Evolutionary conservation across 2,113 vertebrate species (phyloP), one percentile per base, ranked within the genome.

Genomic region (Ceyx cyanopectus): DNA sequence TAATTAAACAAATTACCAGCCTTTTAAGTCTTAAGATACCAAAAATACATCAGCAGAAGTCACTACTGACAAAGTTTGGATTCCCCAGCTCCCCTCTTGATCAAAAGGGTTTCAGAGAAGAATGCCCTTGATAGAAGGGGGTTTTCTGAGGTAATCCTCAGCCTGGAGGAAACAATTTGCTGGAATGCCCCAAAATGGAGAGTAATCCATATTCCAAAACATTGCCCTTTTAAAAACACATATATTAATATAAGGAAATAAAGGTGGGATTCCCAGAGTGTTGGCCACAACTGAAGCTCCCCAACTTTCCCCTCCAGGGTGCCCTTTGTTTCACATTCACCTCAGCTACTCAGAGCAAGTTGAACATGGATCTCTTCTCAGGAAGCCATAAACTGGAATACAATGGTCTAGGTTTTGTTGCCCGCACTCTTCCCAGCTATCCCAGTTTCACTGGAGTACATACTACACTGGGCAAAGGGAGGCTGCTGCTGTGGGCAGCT

Each of bases 121-220:
- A 66, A 1, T 2, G 3, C 3, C 26, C 30, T 12, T 29, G 7
- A 22, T 12, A 51, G 45, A 56, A 60, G 18, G 10, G 7, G 0
- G 9, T 68, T 66, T 66, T 51, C 40, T 41, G n/a, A 13, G 24
- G 18, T 13, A 12, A 18, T n/a, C 4, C 63, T 83, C 23, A 54
- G 20, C 8, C 4, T 37, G 73, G 10, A 66, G 37, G 5, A 45
- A 50, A 10, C 2, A 51, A 15, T 32, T 77, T 27, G 4, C 53
- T 37, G 5, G 14, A 23, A 6, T 14, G 4, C 1, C 26, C 29
- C 10, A 15, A 69, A 58, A 30, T 26, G 11, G 18, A 73, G 74
- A 62, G 40, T 9, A 7, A 24, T 23, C 23, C 17, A 2, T 46
- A 9, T 50, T 62, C 14, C 10, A 50, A 76, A 54, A 2, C 9